Base-by-base conservation (phyloP, 37 sponge, comb jelly and placozoan species). In the Amphimedon queenslandica region DNA sequence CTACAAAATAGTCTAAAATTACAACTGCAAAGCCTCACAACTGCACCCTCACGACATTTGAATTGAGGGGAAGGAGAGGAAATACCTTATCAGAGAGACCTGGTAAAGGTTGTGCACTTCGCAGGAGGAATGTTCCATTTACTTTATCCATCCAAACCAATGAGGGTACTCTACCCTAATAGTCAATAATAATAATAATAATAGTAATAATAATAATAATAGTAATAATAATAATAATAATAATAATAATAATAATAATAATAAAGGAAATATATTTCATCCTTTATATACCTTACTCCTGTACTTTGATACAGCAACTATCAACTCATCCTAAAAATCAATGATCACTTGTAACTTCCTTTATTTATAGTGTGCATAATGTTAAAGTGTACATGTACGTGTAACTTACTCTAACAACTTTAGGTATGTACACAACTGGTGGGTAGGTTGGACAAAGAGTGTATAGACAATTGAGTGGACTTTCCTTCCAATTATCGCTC, bases 61-160 rank as follows among this genome's bases (percentile, higher is more conserved):
- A n/a, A n/a, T n/a, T n/a, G n/a, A n/a, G n/a, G n/a, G n/a, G n/a
- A n/a, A n/a, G n/a, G n/a, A n/a, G n/a, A n/a, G n/a, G 1, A 25
- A 42, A 2, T 74, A 89, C 94, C 81, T 84, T 92, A 56, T 79
- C 64, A 16, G 91, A 30, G 10, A 83, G 69, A 16, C 99, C 99
- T 47, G 88, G 74, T 13, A 85, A 70, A 41, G 99, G 99, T 76
- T 98, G 99, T n/a, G 95, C 93, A 86, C 88, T 88, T 32, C 93
- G n/a, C 56, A 93, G 57, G 67, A 96, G 82, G 74, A 92, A 89
- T 43, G 80, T 89, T 6, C 82, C 73, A 21, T 73, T 69, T 34
- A 71, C 84, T 31, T 53, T 65, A 69, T 85, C 83, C 56, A 79
- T 68, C 97, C 97, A 96, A 39, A 92, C 90, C 32, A 96, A 75